phyloP scores from a whole-genome alignment of 2,113 vertebrate genomes.

The Chloroceryle aenea region DNA sequence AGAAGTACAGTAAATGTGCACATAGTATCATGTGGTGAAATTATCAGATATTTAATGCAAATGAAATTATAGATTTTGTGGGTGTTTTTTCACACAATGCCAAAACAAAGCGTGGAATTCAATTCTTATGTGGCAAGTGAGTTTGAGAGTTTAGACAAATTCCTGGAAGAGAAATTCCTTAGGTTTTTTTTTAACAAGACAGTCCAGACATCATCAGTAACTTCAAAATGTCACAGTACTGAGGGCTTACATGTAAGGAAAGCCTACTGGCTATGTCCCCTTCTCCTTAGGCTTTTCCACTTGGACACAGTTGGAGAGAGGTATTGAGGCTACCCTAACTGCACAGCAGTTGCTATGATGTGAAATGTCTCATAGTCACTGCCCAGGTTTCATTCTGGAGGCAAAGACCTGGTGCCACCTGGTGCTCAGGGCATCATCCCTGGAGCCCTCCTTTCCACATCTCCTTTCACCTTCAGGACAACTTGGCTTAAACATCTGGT shows the following conservation, averaged over 20 bases:
- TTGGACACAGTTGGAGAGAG: neutral
- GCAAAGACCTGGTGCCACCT: neutral
- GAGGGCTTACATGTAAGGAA: neutral
- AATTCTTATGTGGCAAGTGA: neutral
- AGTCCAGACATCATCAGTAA: neutral
- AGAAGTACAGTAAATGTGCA: neutral
- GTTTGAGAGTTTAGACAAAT: neutral
- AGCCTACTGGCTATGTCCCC: neutral
- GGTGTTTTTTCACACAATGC: neutral
- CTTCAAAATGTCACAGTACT: neutral
- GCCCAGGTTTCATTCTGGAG: neutral
- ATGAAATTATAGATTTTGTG: neutral
- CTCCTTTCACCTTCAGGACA: neutral
- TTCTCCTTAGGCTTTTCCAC: neutral
- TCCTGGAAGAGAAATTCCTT: neutral
- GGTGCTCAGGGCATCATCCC: accelerated
- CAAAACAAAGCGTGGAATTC: neutral
- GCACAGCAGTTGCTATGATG: accelerated
- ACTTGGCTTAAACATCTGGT: neutral
- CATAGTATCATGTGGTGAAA: neutral
- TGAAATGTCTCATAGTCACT: neutral
- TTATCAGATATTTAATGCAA: neutral
- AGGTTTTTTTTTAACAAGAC: neutral
- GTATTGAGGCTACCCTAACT: neutral
- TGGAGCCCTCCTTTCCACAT: accelerated